Conservation (phyloP, 1,140 invertebrate species). For the Calycopis cecrops region DNA sequence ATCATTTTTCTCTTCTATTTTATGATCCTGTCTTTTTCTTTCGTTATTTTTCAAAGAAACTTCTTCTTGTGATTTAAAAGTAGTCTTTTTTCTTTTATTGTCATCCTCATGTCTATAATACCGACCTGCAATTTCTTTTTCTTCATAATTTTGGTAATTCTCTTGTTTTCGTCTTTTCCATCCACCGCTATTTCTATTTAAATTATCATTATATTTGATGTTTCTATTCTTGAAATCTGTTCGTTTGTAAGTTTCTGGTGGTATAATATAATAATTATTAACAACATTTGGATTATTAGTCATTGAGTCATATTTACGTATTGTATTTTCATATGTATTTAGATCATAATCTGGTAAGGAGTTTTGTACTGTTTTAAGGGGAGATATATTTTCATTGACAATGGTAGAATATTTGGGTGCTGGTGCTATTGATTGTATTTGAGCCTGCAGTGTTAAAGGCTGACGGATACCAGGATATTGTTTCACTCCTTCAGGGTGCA, state of each 20-base stretch:
- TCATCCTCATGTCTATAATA: background rate
- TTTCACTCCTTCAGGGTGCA: background rate
- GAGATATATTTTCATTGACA: background rate
- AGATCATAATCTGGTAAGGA: constrained; percentile 25
- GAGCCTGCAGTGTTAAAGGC: background rate
- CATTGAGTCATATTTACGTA: constrained; percentile 10
- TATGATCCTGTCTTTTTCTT: background rate
- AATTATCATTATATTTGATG: background rate
- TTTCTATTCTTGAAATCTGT: background rate
- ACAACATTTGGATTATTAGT: constrained; percentile 27
- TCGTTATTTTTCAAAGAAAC: background rate
- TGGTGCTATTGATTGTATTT: background rate
- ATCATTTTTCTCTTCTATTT: background rate
- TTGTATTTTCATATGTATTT: constrained; percentile 21
- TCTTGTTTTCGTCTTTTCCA: background rate
- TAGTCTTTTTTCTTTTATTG: constrained; percentile 1
- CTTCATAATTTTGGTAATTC: background rate
- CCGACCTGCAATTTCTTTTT: background rate
- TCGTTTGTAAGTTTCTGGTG: constrained; percentile 25
- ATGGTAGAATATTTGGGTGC: background rate
- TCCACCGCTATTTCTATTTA: background rate
- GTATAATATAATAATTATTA: constrained; percentile 44
- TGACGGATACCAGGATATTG: background rate
- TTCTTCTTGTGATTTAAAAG: background rate
- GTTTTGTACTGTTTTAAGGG: constrained; percentile 18